Base-by-base conservation (phyloP, 2,888 invertebrate genomes). In the Cerastis leucographa region DNA sequence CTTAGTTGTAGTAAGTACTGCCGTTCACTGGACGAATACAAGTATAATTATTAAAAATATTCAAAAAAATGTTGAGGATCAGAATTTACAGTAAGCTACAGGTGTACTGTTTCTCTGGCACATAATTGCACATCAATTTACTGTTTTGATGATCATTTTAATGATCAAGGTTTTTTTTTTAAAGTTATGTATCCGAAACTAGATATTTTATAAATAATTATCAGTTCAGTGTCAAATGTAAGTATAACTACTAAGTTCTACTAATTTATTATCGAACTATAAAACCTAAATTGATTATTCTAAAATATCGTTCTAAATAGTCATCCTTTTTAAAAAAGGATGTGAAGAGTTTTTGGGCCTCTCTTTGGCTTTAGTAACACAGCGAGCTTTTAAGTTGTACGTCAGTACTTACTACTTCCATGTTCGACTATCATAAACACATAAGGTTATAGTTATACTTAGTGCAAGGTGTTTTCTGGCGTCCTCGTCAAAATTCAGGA, bases 331-430 rank as follows among this genome's bases (percentile, higher is more conserved):
- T 19, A n/a, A 5, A 71, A 19, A 46, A n/a, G n/a, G 11, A 17
- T 2, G 44, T 8, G 35, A 71, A n/a, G 35, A 35, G 66, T 68
- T 68, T 68, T 49, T n/a, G n/a, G n/a, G n/a, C n/a, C n/a, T n/a
- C n/a, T n/a, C n/a, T n/a, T n/a, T n/a, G n/a, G n/a, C n/a, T n/a
- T n/a, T n/a, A n/a, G n/a, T n/a, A n/a, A n/a, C n/a, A n/a, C n/a
- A n/a, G n/a, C n/a, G n/a, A n/a, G n/a, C n/a, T n/a, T n/a, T n/a
- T n/a, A n/a, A 49, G 22, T 68, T 51, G 25, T 42, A 49, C 40
- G 59, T 22, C 25, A 72, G 74, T 72, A 74, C 46, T 61, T 42
- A 61, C 61, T 74, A 74, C 12, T 74, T 49, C n/a, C 46, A 42
- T 29, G 29, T 17, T 49, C 49, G 61, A 61, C 9, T 19, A 40